These are phyloP conservation scores for Sesia bembeciformis DNA, from an alignment of 2,888 invertebrate species.

Conservation along the genomic window DNA sequence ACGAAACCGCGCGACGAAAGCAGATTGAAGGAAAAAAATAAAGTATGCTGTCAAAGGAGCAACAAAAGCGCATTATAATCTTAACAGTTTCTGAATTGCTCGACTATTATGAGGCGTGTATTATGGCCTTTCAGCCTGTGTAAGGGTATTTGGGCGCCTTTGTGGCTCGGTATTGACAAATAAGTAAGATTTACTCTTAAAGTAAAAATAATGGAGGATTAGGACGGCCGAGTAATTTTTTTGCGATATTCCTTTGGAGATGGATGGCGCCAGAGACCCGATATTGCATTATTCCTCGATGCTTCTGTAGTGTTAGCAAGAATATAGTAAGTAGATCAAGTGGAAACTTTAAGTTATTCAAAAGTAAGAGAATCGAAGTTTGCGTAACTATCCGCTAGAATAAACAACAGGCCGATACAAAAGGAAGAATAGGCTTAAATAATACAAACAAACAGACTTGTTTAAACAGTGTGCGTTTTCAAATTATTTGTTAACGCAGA, in stretches of 20 bases:
- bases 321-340: constrained; percentile 56
- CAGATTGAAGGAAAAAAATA: constrained; percentile 30
- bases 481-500: too few relatives aligned
- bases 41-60: constrained; percentile 57
- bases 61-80: constrained; percentile 70
- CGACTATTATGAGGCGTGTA: constrained; percentile 68
- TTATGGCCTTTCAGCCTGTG: constrained; percentile 63
- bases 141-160: constrained; percentile 70
- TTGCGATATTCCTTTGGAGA: constrained; percentile 32
- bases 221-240: constrained; percentile 42
- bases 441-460: not conserved
- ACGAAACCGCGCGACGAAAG: constrained; percentile 35
- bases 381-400: constrained; percentile 45
- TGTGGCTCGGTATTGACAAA: constrained; percentile 73
- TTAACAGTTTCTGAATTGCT: constrained; percentile 71
- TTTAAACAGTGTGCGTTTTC: too few relatives aligned
- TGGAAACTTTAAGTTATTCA: constrained; percentile 48
- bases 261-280: constrained; percentile 56
- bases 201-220: constrained; percentile 68
- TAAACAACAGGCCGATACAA: constrained; percentile 30
- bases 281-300: constrained; percentile 54
- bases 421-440: constrained; percentile 18
- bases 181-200: constrained; percentile 67
- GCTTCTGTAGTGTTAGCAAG: constrained; percentile 33
- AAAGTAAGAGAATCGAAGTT: constrained; percentile 35